phyloP scores from a whole-genome alignment of 2,888 invertebrate species.

The Drosophila pseudotakahashii region DNA sequence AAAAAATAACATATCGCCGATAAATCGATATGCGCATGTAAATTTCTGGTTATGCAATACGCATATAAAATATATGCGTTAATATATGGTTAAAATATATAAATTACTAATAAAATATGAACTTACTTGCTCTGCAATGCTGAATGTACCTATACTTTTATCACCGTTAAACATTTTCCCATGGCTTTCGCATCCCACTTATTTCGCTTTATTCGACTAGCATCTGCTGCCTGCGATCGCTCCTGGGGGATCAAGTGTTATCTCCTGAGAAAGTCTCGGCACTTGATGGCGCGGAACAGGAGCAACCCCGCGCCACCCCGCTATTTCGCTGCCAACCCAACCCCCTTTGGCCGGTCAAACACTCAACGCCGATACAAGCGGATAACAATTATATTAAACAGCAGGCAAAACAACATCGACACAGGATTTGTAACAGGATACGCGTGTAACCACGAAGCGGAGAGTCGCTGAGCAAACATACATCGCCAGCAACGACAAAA shows the following conservation, averaged over 20 bases:
- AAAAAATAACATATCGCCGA: too few species aligned
- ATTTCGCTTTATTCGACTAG: conserved; percentile 25
- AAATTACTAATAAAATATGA: too few species aligned
- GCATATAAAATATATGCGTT: too few species aligned
- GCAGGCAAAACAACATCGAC: conserved; percentile 68
- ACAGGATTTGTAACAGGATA: conserved; percentile 84
- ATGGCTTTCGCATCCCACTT: conserved; percentile 33
- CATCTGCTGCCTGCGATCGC: conserved; percentile 50
- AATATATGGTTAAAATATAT: too few species aligned
- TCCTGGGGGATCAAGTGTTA: conserved; percentile 45
- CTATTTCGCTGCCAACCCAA: conserved; percentile 1
- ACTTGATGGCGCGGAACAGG: conserved; percentile 45
- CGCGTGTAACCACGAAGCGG: conserved; percentile 83
- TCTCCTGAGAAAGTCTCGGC: conserved; percentile 65
- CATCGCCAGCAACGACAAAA: conserved; percentile 53
- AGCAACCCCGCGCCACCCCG: conserved; percentile 2
- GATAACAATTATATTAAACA: conserved; percentile 80
- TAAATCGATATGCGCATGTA: too few species aligned
- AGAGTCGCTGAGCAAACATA: conserved; percentile 18
- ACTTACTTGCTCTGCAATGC: too few species aligned
- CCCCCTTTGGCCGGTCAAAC: conserved; percentile 17
- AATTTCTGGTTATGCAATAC: too few species aligned
- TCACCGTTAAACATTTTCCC: conserved; percentile 35
- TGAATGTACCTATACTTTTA: too few species aligned
- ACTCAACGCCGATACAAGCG: conserved; percentile 55